phyloP scores from a whole-genome alignment of 1,140 invertebrate species.

The Ladona fulva region DNA sequence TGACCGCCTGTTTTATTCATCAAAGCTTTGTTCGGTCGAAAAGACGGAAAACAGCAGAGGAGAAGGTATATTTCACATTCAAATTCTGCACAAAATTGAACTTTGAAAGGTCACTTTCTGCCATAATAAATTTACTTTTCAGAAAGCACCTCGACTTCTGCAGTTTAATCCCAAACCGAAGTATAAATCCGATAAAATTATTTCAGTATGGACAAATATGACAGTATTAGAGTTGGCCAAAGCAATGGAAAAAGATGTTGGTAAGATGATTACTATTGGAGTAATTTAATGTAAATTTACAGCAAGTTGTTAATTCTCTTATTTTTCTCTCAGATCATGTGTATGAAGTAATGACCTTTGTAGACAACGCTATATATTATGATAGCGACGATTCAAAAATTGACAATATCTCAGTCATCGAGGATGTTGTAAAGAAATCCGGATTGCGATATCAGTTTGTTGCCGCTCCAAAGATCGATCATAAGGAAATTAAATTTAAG shows the following conservation, averaged over 20 bases:
- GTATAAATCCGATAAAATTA: slow-evolving; percentile 33
- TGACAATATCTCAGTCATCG: slow-evolving; percentile 46
- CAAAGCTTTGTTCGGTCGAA: neutral
- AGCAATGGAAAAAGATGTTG: slow-evolving; percentile 44
- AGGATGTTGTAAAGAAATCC: slow-evolving; percentile 54
- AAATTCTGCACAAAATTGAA: neutral
- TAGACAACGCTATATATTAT: slow-evolving; percentile 47
- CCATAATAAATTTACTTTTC: neutral
- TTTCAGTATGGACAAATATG: slow-evolving; percentile 69
- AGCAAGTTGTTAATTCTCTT: slow-evolving; percentile 17
- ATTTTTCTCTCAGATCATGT: slow-evolving; percentile 49
- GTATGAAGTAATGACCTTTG: slow-evolving; percentile 55
- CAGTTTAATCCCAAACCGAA: slow-evolving; percentile 42
- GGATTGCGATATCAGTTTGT: slow-evolving; percentile 48
- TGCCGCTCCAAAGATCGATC: slow-evolving; percentile 35
- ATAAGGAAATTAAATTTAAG: slow-evolving; percentile 33
- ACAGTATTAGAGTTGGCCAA: slow-evolving; percentile 61
- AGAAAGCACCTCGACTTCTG: slow-evolving; percentile 21
- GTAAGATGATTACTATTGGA: slow-evolving; percentile 28
- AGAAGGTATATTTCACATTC: neutral
- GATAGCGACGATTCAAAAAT: slow-evolving; percentile 38
- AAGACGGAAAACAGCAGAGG: neutral
- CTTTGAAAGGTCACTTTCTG: neutral
- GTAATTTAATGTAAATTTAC: slow-evolving; percentile 17
- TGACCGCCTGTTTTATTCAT: neutral